Conservation (phyloP, 2,888 invertebrate genomes). For the Ceraclea dissimilis region DNA sequence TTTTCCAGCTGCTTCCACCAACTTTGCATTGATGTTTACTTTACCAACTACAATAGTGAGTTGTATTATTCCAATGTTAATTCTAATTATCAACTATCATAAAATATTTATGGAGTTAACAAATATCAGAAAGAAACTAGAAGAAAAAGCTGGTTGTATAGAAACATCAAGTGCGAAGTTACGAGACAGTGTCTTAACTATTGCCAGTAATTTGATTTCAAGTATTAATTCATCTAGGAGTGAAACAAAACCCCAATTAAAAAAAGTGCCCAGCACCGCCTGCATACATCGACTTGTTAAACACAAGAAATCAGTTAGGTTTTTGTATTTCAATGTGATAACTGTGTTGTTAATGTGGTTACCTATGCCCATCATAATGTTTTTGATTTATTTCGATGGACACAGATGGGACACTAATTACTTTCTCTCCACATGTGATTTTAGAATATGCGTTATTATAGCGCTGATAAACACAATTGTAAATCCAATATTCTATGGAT, state of each 20-base stretch:
- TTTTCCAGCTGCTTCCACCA: slow-evolving; percentile 42
- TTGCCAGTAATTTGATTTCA: slow-evolving; percentile 36
- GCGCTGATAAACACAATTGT: slow-evolving; percentile 49
- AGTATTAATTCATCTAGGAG: slow-evolving; percentile 35
- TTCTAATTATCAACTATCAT: slow-evolving; percentile 48
- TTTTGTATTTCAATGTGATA: slow-evolving; percentile 46
- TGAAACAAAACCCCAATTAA: slow-evolving; percentile 8
- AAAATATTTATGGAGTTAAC: slow-evolving; percentile 40
- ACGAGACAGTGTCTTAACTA: slow-evolving; percentile 35
- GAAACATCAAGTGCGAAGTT: slow-evolving; percentile 34
- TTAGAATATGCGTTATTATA: slow-evolving; percentile 42
- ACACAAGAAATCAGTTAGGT: slow-evolving; percentile 46
- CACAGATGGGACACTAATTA: slow-evolving; percentile 43
- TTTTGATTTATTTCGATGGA: slow-evolving; percentile 49
- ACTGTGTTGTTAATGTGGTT: slow-evolving; percentile 52
- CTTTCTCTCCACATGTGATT: slow-evolving; percentile 47
- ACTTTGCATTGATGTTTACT: slow-evolving; percentile 45
- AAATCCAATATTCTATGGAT: slow-evolving; percentile 49
- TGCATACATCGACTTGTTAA: slow-evolving; percentile 36
- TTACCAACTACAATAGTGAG: slow-evolving; percentile 42
- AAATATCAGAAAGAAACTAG: slow-evolving; percentile 19
- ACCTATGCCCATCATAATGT: slow-evolving; percentile 46
- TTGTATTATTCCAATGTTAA: slow-evolving; percentile 46
- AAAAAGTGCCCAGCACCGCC: slow-evolving; percentile 6
- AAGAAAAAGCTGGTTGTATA: slow-evolving; percentile 19